Evolutionary conservation across 2,113 vertebrate genomes (phyloP).

Genomic region (Alouatta palliata): DNA sequence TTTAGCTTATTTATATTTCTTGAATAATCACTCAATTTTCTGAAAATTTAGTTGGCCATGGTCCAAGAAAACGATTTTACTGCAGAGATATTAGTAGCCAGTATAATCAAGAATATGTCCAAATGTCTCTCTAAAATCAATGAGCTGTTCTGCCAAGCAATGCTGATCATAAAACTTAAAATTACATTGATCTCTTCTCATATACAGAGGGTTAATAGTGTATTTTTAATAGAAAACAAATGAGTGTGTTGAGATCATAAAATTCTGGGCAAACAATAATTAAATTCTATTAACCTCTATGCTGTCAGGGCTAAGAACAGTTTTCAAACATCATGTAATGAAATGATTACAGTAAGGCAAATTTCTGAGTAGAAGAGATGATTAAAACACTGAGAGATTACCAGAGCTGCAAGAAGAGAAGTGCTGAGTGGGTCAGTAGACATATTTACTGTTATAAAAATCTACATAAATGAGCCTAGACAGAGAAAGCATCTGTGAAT

Average conservation of each 20-base stretch:
- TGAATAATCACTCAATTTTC: slow-evolving; percentile 20
- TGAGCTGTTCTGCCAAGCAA: slow-evolving; percentile 32
- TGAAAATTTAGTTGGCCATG: slow-evolving; percentile 35
- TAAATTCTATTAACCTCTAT: not conserved
- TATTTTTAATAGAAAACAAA: slow-evolving; percentile 53
- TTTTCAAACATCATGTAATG: slow-evolving; percentile 57
- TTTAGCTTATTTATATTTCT: not conserved
- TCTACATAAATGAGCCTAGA: slow-evolving; percentile 78
- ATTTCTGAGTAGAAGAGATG: slow-evolving; percentile 46
- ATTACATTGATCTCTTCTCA: slow-evolving; percentile 49
- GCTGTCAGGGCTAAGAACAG: slow-evolving; percentile 3
- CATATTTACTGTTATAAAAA: slow-evolving; percentile 78
- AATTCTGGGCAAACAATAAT: slow-evolving; percentile 49
- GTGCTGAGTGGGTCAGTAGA: slow-evolving; percentile 78
- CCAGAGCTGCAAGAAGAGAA: slow-evolving; percentile 54
- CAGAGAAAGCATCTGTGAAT: slow-evolving; percentile 79
- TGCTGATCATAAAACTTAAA: slow-evolving; percentile 44
- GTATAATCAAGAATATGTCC: not conserved
- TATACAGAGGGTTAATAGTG: slow-evolving; percentile 17
- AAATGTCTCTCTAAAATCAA: slow-evolving; percentile 48
- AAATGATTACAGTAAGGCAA: slow-evolving; percentile 56
- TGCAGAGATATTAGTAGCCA: slow-evolving; percentile 17
- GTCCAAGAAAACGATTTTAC: slow-evolving; percentile 26
- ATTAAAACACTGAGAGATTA: slow-evolving; percentile 63
- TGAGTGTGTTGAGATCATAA: not conserved